Conservation (phyloP, 1,140 invertebrate genomes). For the Camponotus pennsylvanicus region DNA sequence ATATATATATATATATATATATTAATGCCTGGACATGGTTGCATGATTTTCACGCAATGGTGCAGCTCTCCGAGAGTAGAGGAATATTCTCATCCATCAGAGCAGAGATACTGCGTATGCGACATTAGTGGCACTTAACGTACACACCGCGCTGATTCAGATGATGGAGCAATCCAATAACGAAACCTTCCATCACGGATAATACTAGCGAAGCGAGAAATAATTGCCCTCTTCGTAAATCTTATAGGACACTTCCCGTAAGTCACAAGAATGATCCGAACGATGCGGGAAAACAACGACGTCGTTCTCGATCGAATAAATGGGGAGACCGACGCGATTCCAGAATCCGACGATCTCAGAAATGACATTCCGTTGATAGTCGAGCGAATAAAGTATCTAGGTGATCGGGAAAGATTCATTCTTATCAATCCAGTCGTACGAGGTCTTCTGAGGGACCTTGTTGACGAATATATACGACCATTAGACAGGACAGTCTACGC, state of each 20-base stretch:
- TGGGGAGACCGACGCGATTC: not conserved
- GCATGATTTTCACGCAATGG: slow-evolving; percentile 62
- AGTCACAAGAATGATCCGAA: not conserved
- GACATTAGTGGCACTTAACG: slow-evolving; percentile 81
- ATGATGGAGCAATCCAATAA: slow-evolving; percentile 60
- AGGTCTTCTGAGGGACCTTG: slow-evolving; percentile 14
- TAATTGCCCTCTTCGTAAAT: slow-evolving; percentile 22
- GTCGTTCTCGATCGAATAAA: slow-evolving; percentile 5
- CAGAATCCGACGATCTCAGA: not conserved
- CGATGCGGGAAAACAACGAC: not conserved
- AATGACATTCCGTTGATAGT: not conserved
- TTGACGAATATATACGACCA: slow-evolving; percentile 42
- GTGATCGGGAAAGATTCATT: slow-evolving; percentile 16
- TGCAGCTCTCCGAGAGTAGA: slow-evolving; percentile 16
- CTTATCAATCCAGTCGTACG: not conserved
- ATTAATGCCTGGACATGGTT: slow-evolving; percentile 37
- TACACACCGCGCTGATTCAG: slow-evolving; percentile 79
- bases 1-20: slow-evolving; percentile 16
- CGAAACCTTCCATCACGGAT: slow-evolving; percentile 44
- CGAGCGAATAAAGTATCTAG: not conserved
- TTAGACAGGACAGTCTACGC: slow-evolving; percentile 51
- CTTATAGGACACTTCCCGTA: not conserved
- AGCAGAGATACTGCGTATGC: slow-evolving; percentile 66
- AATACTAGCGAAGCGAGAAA: slow-evolving; percentile 25
- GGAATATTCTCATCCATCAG: slow-evolving; percentile 75